phyloP scores from a whole-genome alignment of 2,113 vertebrate species.

The Laticauda colubrina region DNA sequence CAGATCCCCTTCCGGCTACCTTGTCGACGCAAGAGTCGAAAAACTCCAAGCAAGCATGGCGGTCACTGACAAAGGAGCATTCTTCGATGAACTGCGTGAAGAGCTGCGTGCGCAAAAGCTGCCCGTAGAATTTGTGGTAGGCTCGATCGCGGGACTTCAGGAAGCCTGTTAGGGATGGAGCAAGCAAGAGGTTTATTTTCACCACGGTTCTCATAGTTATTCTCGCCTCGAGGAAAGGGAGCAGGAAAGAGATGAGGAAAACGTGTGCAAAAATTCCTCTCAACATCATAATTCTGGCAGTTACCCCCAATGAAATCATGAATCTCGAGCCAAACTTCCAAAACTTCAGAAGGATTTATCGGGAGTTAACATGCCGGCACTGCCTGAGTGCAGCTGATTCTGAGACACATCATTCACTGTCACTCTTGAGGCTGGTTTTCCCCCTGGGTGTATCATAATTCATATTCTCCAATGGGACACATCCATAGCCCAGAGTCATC shows the following conservation, averaged over 20 bases:
- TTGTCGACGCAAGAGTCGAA: constrained; percentile 91
- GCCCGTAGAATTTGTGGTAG: constrained; percentile 85
- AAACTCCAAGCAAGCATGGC: constrained; percentile 87
- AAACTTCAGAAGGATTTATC: too few relatives aligned
- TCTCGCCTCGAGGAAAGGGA: not conserved
- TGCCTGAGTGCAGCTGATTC: too few relatives aligned
- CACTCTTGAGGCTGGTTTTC: too few relatives aligned
- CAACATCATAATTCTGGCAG: too few relatives aligned
- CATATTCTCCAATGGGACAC: too few relatives aligned
- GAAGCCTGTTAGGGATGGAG: constrained; percentile 71
- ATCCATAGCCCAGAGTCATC: too few relatives aligned
- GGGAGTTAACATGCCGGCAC: too few relatives aligned
- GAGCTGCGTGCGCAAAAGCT: constrained; percentile 89
- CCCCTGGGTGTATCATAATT: too few relatives aligned
- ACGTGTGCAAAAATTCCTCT: not conserved
- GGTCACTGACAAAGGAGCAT: constrained; percentile 90
- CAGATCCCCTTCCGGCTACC: constrained; percentile 58
- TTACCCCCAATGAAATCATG: too few relatives aligned
- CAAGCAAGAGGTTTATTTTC: not conserved
- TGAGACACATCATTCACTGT: too few relatives aligned
- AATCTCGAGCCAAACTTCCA: too few relatives aligned
- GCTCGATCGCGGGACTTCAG: constrained; percentile 86
- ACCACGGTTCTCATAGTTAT: not conserved
- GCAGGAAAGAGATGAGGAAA: not conserved
- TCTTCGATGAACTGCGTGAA: constrained; percentile 95